Percentiles rank a stretch among this genome's conserved stretches.
Conservation (phyloP, 2,888 invertebrate genomes). For the Pristionchus maxplancki region DNA sequence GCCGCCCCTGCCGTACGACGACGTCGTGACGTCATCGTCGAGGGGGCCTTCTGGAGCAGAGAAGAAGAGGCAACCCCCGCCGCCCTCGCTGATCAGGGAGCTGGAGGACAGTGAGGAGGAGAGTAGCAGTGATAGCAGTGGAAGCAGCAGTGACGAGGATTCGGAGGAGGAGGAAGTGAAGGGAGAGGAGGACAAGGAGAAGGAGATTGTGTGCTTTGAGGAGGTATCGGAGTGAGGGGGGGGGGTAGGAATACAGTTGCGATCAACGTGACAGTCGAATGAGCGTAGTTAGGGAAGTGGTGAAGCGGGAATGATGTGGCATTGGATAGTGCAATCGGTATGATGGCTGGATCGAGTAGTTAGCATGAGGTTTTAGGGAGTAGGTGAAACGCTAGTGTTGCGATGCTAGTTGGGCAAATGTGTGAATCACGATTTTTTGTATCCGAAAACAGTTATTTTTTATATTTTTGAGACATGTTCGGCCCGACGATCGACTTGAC, state of each 20-base stretch:
- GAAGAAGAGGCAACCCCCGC: not conserved
- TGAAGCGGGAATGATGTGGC: not conserved
- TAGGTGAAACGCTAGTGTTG: not conserved
- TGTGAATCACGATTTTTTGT: too few relatives aligned
- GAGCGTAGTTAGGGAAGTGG: too few relatives aligned
- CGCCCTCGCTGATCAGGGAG: not conserved
- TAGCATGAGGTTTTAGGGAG: not conserved
- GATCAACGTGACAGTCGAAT: too few relatives aligned
- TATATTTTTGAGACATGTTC: too few relatives aligned
- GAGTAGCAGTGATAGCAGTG: not conserved
- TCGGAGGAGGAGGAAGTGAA: not conserved
- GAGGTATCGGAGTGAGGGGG: not conserved
- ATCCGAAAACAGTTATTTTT: too few relatives aligned
- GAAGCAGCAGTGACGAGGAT: not conserved
- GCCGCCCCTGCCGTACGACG: not conserved
- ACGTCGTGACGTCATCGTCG: not conserved
- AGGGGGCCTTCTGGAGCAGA: not conserved
- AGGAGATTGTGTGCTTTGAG: constrained; percentile 27
- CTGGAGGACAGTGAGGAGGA: not conserved
- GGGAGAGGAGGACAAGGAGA: not conserved
- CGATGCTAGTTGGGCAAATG: not conserved
- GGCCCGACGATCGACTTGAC: not conserved
- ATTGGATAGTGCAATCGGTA: not conserved
- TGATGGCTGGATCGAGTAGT: not conserved
- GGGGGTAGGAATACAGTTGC: not conserved